A percentile compares a stretch with the other conserved stretches of the same genome.
Conservation (phyloP, 2,888 invertebrate species). For the Fissipunctia ypsillon region DNA sequence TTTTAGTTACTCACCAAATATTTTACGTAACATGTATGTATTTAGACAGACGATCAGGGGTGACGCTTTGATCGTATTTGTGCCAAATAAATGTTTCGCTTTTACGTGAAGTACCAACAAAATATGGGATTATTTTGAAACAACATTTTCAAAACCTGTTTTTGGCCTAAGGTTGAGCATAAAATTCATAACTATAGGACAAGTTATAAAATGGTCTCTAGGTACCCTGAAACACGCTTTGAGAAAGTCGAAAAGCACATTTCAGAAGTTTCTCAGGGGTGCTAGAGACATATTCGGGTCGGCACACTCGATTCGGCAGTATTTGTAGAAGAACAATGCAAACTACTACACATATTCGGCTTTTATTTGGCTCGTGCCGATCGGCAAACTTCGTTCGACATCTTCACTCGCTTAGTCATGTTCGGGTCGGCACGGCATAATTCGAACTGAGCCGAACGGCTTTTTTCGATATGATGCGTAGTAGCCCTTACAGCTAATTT, state of each 20-base stretch:
- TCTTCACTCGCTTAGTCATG: neutral
- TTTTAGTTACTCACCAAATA: constrained; percentile 50
- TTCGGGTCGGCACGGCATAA: neutral
- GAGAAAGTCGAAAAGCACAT: neutral
- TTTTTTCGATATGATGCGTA: no score
- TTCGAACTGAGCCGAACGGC: neutral
- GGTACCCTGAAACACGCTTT: neutral
- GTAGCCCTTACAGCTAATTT: neutral
- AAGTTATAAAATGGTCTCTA: neutral
- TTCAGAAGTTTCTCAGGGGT: neutral
- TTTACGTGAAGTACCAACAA: neutral
- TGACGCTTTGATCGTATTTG: constrained; percentile 17
- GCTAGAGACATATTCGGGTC: neutral
- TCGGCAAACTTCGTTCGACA: no score
- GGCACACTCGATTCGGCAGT: neutral
- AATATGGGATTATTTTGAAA: neutral
- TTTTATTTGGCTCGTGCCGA: no score
- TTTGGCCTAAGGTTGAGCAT: neutral
- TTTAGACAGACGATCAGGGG: constrained; percentile 29
- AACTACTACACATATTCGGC: neutral
- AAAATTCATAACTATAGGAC: neutral
- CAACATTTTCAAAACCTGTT: neutral
- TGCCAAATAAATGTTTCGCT: constrained; percentile 31
- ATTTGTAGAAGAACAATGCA: neutral
- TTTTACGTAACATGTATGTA: constrained; percentile 44